phyloP scores from a whole-genome alignment of 2,113 vertebrate species.

The Notothenia coriiceps region DNA sequence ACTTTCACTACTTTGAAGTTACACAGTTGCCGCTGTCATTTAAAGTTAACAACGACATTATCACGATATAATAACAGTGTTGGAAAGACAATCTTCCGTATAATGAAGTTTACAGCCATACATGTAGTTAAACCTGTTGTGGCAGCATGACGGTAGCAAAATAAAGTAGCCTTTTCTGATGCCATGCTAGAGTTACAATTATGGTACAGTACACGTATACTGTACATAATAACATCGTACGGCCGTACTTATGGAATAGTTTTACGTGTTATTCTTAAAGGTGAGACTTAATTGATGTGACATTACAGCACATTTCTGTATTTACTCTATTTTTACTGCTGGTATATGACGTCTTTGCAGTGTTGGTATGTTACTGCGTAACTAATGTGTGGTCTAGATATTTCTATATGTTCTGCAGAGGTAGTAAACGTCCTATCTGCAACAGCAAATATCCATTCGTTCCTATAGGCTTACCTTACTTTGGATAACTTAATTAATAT shows the following conservation, averaged over 20 bases:
- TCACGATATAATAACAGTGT: neutral
- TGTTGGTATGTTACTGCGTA: neutral
- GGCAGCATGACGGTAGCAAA: neutral
- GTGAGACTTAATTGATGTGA: neutral
- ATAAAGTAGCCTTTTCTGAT: neutral
- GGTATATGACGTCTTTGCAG: neutral
- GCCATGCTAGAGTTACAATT: neutral
- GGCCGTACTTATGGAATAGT: neutral
- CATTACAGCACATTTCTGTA: neutral
- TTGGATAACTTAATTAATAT: neutral
- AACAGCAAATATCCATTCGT: neutral
- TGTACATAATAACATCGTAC: neutral
- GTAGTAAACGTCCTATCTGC: neutral
- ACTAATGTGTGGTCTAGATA: neutral
- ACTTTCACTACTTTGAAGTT: constrained; percentile 18
- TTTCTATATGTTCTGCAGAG: neutral
- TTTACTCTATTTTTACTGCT: neutral
- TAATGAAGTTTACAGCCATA: neutral
- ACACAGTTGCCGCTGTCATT: constrained; percentile 7
- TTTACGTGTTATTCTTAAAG: neutral
- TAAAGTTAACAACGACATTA: neutral
- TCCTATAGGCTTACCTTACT: neutral
- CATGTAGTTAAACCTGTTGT: neutral
- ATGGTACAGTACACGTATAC: neutral
- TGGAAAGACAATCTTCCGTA: neutral